A percentile compares a stretch with the other conserved stretches of the same genome.
These are phyloP conservation scores for Drosophila subpulchrella DNA, from an alignment of 1,140 invertebrate species.

Conservation along the genomic window DNA sequence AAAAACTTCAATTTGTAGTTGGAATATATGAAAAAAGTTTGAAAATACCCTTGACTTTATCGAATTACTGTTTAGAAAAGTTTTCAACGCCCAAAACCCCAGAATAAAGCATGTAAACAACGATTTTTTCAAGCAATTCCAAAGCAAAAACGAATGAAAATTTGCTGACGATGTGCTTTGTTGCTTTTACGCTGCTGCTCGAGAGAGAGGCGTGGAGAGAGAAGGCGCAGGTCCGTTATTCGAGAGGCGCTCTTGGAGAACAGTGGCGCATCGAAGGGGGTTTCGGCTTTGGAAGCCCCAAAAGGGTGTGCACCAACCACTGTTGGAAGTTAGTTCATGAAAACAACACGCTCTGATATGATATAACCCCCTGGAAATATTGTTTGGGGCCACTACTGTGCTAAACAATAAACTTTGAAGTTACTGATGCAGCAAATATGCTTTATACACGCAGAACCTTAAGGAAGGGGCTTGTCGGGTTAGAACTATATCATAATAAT, in stretches of 20 bases:
- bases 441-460: too few species aligned
- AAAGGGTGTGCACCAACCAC: too few species aligned
- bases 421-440: neutral
- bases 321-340: too few species aligned
- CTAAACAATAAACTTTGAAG: slow-evolving; percentile 3
- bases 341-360: neutral
- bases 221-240: slow-evolving; percentile 32
- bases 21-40: neutral
- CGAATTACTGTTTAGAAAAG: neutral
- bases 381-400: neutral
- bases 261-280: neutral
- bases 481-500: too few species aligned
- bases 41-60: too few species aligned
- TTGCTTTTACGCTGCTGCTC: slow-evolving; percentile 18
- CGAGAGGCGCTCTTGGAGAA: neutral
- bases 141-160: slow-evolving; percentile 23
- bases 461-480: too few species aligned
- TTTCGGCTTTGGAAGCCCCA: too few species aligned
- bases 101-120: slow-evolving; percentile 8
- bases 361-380: neutral
- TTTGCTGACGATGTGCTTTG: slow-evolving; percentile 30
- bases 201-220: neutral
- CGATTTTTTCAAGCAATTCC: slow-evolving; percentile 4
- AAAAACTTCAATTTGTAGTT: too few species aligned
- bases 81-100: neutral